A percentile compares a stretch with the other conserved stretches of the same genome.
Conservation (phyloP, 1,140 invertebrate genomes). For the Phocides pigmalion region DNA sequence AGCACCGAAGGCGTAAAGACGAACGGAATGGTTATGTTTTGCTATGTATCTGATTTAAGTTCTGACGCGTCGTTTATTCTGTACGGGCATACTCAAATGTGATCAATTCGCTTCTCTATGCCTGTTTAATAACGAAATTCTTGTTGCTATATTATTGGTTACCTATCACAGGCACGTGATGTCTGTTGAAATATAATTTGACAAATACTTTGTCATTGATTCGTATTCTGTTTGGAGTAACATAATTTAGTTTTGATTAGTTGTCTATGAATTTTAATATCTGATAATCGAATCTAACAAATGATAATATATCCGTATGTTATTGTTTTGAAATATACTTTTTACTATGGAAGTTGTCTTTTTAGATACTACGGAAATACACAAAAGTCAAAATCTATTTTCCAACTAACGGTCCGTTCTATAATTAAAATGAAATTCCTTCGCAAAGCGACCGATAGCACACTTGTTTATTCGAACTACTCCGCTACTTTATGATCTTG, state of each 20-base stretch:
- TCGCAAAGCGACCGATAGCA: conserved; percentile 24
- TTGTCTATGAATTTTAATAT: no score
- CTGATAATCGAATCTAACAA: no score
- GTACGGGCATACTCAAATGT: conserved; percentile 60
- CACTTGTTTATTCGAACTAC: conserved; percentile 35
- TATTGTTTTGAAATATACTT: no score
- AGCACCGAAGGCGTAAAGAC: conserved; percentile 69
- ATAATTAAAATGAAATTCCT: conserved; percentile 34
- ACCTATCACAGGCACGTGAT: not conserved
- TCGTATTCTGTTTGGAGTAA: no score
- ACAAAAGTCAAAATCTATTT: conserved; percentile 10
- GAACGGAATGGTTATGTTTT: conserved; percentile 74
- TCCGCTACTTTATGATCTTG: conserved; percentile 35
- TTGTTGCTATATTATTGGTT: conserved; percentile 21
- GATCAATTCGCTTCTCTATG: conserved; percentile 61
- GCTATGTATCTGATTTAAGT: conserved; percentile 77
- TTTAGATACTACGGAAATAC: conserved; percentile 13
- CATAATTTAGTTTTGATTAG: no score
- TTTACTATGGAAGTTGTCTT: not conserved
- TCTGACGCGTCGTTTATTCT: conserved; percentile 74
- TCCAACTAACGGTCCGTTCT: conserved; percentile 19
- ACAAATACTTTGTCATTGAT: no score
- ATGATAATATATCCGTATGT: no score
- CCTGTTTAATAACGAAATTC: conserved; percentile 30
- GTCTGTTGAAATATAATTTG: not conserved